Evolutionary conservation across 2,113 vertebrate genomes (phyloP).

Genomic region (Halcyon senegalensis): DNA sequence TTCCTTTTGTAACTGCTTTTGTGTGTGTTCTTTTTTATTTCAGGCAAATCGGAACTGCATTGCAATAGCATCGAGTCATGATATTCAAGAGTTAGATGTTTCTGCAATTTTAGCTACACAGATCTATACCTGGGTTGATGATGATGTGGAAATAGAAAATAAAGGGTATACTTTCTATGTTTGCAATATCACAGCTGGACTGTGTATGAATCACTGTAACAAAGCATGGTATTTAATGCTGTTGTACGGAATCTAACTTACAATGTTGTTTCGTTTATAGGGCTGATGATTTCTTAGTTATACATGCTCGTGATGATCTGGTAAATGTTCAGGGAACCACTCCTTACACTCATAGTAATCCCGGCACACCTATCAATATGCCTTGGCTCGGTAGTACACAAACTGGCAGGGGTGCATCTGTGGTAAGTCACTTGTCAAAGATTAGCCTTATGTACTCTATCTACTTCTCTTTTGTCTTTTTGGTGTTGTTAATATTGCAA

Average conservation of each 20-base stretch:
- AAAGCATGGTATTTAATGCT: neutral
- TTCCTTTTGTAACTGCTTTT: neutral
- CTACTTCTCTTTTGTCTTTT: neutral
- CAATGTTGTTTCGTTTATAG: conserved; percentile 60
- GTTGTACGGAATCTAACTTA: neutral
- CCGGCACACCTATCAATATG: conserved; percentile 96
- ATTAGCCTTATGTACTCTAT: neutral
- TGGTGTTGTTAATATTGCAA: neutral
- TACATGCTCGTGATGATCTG: conserved; percentile 91
- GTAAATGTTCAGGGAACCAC: conserved; percentile 89
- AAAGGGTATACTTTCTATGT: conserved; percentile 83
- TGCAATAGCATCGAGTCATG: conserved; percentile 95
- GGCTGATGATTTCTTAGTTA: conserved; percentile 92
- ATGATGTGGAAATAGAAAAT: conserved; percentile 87
- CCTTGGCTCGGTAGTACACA: conserved; percentile 95
- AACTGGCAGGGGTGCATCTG: conserved; percentile 93
- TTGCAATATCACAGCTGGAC: neutral
- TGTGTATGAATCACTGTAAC: neutral
- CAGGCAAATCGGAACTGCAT: conserved; percentile 98
- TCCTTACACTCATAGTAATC: conserved; percentile 94
- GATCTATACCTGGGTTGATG: conserved; percentile 95
- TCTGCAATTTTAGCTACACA: conserved; percentile 96
- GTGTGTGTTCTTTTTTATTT: conserved; percentile 35
- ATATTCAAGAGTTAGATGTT: conserved; percentile 97
- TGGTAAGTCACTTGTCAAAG: conserved; percentile 80